Base-by-base conservation (phyloP, 2,797 vertebrate genomes). In the Rhinophrynus dorsalis region DNA sequence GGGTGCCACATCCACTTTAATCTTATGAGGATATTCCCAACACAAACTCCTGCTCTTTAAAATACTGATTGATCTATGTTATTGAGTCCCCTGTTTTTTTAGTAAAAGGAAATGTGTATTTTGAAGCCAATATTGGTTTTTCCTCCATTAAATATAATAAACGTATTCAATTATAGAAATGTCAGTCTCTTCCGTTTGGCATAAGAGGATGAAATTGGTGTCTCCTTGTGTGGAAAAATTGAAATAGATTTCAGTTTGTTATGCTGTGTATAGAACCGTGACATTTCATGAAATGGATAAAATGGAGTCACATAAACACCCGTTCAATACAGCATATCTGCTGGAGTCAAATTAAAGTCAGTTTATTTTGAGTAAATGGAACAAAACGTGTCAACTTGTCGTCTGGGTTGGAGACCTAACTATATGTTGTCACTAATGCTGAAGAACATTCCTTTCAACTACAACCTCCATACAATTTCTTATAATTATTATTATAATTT, bases 321-420 rank as follows among this genome's bases (percentile, higher is more conserved):
- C 59, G 13, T 37, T 20, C 18, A 6, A 48, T 35, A 48, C 30
- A 20, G 20, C 24, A 23, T 18, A 44, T 24, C 37, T 15, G 18
- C 38, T 29, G 50, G 29, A 62, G 15, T 48, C 38, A 45, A 60
- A 71, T 71, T 63, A 48, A 71, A 71, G 59, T 30, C 24, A 23
- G 38, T 58, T 50, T 50, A 50, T 40, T 48, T 37, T n/a, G 17
- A 30, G 23, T 6, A n/a, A 13, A 42, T 27, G 26, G 47, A 64
- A 64, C 64, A 33, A 27, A 50, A 65, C 10, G n/a, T 58, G 68
- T 72, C 60, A 64, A 24, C 37, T n/a, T 72, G 60, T 72, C 68
- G 50, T 3, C 8, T 7, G 1, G 26, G 42, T 13, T 17, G 52
- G 40, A 26, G 17, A 42, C 29, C 26, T 50, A 65, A 64, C 42